Evolutionary conservation across 1,140 invertebrate genomes (phyloP), one percentile per base, ranked within the genome.

Genomic region (Rhopalosiphum maidis): DNA sequence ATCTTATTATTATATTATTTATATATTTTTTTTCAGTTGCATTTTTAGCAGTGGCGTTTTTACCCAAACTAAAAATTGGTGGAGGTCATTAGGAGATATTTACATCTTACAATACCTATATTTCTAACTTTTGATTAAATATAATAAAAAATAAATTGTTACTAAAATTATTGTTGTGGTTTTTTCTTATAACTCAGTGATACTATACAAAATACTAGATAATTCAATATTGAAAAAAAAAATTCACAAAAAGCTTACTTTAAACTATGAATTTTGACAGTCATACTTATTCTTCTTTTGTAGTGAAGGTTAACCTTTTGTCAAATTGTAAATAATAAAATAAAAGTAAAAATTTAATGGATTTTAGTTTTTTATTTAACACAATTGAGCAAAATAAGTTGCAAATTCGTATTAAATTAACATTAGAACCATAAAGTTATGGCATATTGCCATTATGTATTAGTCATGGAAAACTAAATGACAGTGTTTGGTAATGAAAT

Each of bases 61-160:
- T 86, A 54, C 82, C 82, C 41, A 93, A 86, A 55, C 43, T 93
- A 55, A 93, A 93, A 55, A 93, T 55, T 43, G 48, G 82, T 21
- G 82, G 48, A 18, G 22, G n/a, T 11, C 82, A 86, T 86, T 93
- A 92, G 37, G 23, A 55, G 3, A 48, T 48, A 43, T 41, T 85
- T 22, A 46, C 8, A 18, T 43, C 11, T 46, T 30, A 86, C 11
- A 30, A 85, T 25, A 43, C 5, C 18, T 82, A 35, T 82, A n/a
- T 15, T n/a, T 77, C 0, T 5, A 18, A 77, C 9, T 77, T 77
- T n/a, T n/a, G n/a, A 77, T 77, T 77, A 18, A 83, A 83, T 7
- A 8, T 83, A 86, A n/a, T 35, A 37, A 41, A 21, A 88, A 88
- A 88, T 51, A 48, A 35, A 88, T 51, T 22, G 0, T 22, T 51